Percentiles rank a stretch among this genome's conserved stretches.
Evolutionary conservation across 2,113 vertebrate genomes (phyloP).

Genomic region (Alouatta palliata): DNA sequence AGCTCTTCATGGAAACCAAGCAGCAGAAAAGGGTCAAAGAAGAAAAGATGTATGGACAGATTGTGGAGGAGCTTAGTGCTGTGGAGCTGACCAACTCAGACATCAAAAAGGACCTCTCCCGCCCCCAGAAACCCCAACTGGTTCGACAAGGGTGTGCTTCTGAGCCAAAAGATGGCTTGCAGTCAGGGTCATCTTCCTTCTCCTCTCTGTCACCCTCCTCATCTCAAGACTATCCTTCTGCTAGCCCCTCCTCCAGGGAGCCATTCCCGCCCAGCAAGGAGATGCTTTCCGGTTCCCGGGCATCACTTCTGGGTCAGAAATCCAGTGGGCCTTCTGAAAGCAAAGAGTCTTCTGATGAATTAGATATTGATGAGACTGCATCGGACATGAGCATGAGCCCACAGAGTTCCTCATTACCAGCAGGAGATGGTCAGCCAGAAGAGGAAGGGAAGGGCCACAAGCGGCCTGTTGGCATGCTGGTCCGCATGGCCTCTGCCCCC

Average conservation of each 20-base stretch:
- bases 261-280: slow-evolving; percentile 83
- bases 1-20: slow-evolving; percentile 95
- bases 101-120: slow-evolving; percentile 86
- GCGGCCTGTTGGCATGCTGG: slow-evolving; percentile 89
- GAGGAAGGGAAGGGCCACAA: slow-evolving; percentile 83
- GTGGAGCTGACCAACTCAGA: slow-evolving; percentile 94
- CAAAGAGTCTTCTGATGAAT: slow-evolving; percentile 91
- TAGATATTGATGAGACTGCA: slow-evolving; percentile 91
- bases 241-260: slow-evolving; percentile 80
- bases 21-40: slow-evolving; percentile 98
- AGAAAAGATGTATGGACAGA: slow-evolving; percentile 98
- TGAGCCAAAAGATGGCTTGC: slow-evolving; percentile 88
- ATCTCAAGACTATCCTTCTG: slow-evolving; percentile 86
- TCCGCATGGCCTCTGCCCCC: slow-evolving; percentile 88
- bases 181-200: slow-evolving; percentile 81
- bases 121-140: slow-evolving; percentile 85
- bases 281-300: slow-evolving; percentile 87
- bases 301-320: slow-evolving; percentile 89
- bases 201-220: slow-evolving; percentile 89
- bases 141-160: slow-evolving; percentile 89
- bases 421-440: slow-evolving; percentile 85
- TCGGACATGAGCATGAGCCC: slow-evolving; percentile 90
- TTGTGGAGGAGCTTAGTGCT: slow-evolving; percentile 96
- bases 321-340: slow-evolving; percentile 89
- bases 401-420: slow-evolving; percentile 86